Conservation (phyloP, 1,140 invertebrate species). For the Lanistes nyassanus region DNA sequence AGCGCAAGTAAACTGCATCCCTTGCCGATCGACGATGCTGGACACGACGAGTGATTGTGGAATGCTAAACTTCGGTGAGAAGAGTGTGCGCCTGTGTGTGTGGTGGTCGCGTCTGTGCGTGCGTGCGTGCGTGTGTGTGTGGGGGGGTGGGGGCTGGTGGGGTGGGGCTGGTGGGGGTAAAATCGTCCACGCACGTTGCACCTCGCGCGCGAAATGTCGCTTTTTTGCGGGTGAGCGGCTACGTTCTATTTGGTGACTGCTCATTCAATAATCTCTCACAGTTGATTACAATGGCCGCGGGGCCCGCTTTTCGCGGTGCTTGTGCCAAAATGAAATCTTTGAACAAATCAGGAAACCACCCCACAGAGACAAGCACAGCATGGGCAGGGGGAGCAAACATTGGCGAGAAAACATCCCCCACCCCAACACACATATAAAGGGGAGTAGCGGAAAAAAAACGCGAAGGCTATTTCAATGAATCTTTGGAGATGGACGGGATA, state of each 20-base stretch:
- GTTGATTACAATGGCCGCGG: not conserved
- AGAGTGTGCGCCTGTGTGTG: too few relatives aligned
- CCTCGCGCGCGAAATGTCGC: not conserved
- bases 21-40: too few relatives aligned
- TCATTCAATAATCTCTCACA: constrained; percentile 1
- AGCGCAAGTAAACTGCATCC: too few relatives aligned
- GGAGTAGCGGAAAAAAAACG: not conserved
- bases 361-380: not conserved
- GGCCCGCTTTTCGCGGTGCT: not conserved
- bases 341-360: not conserved
- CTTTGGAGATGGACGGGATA: not conserved
- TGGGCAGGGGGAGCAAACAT: not conserved
- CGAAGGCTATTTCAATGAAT: constrained; percentile 5
- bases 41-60: too few relatives aligned
- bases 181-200: too few relatives aligned
- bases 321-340: constrained; percentile 2
- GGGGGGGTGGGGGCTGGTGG: too few relatives aligned
- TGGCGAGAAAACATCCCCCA: not conserved
- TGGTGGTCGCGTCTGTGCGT: too few relatives aligned
- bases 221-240: constrained; percentile 2
- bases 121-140: too few relatives aligned
- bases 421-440: too few relatives aligned
- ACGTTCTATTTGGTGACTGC: constrained; percentile 2
- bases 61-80: too few relatives aligned
- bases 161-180: too few relatives aligned